phyloP scores from a whole-genome alignment of 2,113 vertebrate genomes.

The Phylloscopus whistleri region DNA sequence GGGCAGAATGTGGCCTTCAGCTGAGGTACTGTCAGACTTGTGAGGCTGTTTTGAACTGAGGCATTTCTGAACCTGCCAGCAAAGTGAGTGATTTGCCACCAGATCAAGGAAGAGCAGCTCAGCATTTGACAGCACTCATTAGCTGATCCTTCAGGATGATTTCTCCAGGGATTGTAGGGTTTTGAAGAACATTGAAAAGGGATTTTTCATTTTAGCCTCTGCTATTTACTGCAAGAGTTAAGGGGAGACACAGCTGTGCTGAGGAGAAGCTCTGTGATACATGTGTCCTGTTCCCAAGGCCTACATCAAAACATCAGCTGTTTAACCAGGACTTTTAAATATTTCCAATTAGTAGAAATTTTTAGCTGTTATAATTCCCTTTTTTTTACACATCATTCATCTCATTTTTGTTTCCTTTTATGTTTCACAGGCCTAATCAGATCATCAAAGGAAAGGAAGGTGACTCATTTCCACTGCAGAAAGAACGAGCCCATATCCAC shows the following conservation, averaged over 20 bases:
- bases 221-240: neutral
- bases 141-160: neutral
- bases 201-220: neutral
- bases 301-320: neutral
- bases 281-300: neutral
- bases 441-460: neutral
- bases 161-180: neutral
- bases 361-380: neutral
- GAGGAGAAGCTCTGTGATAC: neutral
- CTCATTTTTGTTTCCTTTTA: neutral
- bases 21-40: neutral
- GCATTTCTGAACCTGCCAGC: neutral
- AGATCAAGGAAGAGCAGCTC: constrained; percentile 5
- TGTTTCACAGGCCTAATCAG: neutral
- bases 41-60: neutral
- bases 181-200: neutral
- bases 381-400: neutral
- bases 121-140: neutral
- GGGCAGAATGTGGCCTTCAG: neutral
- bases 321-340: neutral
- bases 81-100: neutral
- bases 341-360: neutral
- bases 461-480: fast-evolving
- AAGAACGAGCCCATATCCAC: fast-evolving
- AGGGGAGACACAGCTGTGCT: neutral